Conservation (phyloP, 2,113 vertebrate genomes). For the Menidia beryllina region DNA sequence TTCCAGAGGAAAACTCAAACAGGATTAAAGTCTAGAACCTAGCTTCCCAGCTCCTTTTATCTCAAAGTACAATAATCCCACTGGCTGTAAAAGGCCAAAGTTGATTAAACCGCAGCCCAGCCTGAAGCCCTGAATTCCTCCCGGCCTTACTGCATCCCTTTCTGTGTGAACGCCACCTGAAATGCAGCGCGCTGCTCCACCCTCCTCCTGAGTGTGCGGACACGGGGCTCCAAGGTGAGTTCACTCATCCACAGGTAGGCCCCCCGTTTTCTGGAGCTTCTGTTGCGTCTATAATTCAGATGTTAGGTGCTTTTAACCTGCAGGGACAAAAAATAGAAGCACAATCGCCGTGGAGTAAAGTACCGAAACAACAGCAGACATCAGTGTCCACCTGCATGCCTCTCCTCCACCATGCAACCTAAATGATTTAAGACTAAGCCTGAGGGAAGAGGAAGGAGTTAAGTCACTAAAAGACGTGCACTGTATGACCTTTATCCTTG, state of each 20-base stretch:
- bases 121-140: conserved; percentile 8
- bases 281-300: conserved; percentile 57
- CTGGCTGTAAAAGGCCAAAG: background rate
- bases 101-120: background rate
- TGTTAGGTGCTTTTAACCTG: conserved; percentile 1
- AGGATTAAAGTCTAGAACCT: conserved; percentile 47
- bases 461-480: conserved; percentile 24
- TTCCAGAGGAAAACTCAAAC: conserved; percentile 38
- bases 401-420: conserved; percentile 9
- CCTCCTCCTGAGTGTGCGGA: background rate
- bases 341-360: background rate
- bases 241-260: background rate
- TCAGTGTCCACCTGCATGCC: conserved; percentile 4
- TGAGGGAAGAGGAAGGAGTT: background rate
- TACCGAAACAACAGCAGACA: background rate
- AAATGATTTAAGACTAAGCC: conserved; percentile 42
- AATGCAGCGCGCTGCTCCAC: background rate
- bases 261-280: background rate
- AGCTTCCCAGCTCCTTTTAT: conserved; percentile 15
- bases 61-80: conserved; percentile 35
- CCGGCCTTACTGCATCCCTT: background rate
- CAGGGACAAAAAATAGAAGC: conserved; percentile 33
- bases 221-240: background rate
- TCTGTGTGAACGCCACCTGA: background rate
- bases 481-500: conserved; percentile 3